Conservation (phyloP, 2,113 vertebrate species). For the Todiramphus saurophagus region DNA sequence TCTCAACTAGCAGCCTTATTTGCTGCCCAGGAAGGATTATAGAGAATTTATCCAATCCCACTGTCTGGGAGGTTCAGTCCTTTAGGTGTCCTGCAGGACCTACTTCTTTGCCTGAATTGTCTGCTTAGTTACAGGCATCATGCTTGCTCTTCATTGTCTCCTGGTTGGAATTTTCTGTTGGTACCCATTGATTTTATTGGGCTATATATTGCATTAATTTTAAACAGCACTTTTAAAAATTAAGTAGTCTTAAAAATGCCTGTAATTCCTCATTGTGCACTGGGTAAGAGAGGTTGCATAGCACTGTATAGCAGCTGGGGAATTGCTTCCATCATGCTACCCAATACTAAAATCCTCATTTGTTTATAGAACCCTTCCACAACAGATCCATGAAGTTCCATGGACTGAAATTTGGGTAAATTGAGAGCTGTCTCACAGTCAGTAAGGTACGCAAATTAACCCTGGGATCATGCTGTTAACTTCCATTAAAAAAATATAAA, state of each 20-base stretch:
- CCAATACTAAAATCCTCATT: accelerated
- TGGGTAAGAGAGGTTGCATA: neutral
- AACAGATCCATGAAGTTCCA: neutral
- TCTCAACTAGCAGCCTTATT: neutral
- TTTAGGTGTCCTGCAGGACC: neutral
- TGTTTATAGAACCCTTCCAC: neutral
- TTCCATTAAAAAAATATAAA: neutral
- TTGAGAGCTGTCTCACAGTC: neutral
- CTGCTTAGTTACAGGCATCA: neutral
- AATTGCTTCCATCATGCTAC: neutral
- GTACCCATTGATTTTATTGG: neutral
- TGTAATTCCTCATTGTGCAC: neutral
- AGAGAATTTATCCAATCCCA: neutral
- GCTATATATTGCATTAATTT: neutral
- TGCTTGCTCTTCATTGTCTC: neutral
- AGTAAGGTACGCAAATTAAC: neutral
- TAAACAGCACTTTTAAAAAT: neutral
- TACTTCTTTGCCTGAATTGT: neutral
- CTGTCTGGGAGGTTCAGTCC: neutral
- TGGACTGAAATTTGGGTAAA: neutral
- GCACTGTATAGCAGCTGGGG: neutral
- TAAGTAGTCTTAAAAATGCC: neutral
- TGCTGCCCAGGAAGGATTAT: neutral
- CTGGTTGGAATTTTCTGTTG: neutral
- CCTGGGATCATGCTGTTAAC: neutral